These are phyloP conservation scores for Sarcophaga peregrina DNA, from an alignment of 1,140 invertebrate species.

Conservation along the genomic window DNA sequence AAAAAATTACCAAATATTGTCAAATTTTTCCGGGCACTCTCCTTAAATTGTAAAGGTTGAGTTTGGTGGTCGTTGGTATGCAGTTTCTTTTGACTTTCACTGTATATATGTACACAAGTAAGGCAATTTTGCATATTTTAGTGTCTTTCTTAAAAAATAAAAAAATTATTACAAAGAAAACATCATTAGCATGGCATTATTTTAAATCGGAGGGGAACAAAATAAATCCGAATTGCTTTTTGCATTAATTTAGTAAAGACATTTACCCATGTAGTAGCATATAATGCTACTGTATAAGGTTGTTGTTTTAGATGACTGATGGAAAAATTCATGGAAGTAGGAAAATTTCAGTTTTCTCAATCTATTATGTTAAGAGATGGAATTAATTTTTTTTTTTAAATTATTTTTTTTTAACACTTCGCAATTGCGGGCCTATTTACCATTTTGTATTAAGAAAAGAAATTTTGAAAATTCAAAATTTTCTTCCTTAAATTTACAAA, in stretches of 20 bases:
- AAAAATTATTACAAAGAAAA: not conserved
- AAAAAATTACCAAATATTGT: too few species aligned
- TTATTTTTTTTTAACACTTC: too few species aligned
- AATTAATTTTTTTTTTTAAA: too few species aligned
- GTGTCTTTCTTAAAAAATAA: not conserved
- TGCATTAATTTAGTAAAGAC: not conserved
- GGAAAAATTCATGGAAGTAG: not conserved
- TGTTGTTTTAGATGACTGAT: not conserved
- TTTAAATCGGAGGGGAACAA: not conserved
- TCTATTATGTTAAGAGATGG: too few species aligned
- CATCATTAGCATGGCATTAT: conserved; percentile 4
- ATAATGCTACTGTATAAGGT: not conserved
- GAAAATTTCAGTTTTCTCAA: not conserved
- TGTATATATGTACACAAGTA: too few species aligned
- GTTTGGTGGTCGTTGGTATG: too few species aligned
- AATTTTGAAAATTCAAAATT: not conserved
- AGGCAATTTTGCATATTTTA: too few species aligned
- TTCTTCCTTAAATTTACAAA: not conserved
- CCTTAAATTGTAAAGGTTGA: too few species aligned
- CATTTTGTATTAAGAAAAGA: too few species aligned
- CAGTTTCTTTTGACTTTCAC: too few species aligned
- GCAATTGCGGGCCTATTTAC: too few species aligned
- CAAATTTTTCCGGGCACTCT: too few species aligned
- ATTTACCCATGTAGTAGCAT: not conserved
- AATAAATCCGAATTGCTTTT: not conserved